phyloP scores from a whole-genome alignment of 2,888 invertebrate genomes.

The Cantharis nigra region DNA sequence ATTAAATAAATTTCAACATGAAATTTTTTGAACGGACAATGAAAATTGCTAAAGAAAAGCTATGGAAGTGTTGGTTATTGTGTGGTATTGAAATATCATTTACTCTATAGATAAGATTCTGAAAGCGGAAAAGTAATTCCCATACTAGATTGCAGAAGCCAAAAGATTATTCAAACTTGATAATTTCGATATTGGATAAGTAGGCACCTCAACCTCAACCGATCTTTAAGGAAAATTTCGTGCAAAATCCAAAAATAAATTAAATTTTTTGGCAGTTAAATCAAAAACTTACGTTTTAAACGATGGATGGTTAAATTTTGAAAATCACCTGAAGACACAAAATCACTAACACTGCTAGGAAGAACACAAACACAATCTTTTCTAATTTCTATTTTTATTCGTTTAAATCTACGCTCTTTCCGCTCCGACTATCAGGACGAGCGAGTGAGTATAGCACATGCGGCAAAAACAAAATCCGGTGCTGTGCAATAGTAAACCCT shows the following conservation, averaged over 20 bases:
- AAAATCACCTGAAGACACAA: background rate
- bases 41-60: background rate
- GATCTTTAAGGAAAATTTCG: background rate
- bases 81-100: background rate
- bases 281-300: background rate
- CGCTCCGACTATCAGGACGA: background rate
- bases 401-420: conserved; percentile 4
- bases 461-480: conserved; percentile 19
- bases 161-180: too few relatives aligned
- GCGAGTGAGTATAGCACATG: conserved; percentile 8
- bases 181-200: background rate
- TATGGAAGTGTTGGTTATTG: background rate
- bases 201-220: too few relatives aligned
- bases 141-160: background rate
- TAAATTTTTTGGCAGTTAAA: background rate
- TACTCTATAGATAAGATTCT: background rate
- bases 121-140: background rate
- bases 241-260: background rate
- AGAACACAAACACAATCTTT: background rate
- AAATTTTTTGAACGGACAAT: background rate
- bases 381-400: background rate
- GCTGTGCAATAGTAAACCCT: conserved; percentile 18
- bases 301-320: background rate
- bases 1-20: background rate
- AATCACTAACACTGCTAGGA: background rate